These are phyloP conservation scores for Poicephalus meyeri DNA, from an alignment of 2,113 vertebrate species.

Conservation along the genomic window DNA sequence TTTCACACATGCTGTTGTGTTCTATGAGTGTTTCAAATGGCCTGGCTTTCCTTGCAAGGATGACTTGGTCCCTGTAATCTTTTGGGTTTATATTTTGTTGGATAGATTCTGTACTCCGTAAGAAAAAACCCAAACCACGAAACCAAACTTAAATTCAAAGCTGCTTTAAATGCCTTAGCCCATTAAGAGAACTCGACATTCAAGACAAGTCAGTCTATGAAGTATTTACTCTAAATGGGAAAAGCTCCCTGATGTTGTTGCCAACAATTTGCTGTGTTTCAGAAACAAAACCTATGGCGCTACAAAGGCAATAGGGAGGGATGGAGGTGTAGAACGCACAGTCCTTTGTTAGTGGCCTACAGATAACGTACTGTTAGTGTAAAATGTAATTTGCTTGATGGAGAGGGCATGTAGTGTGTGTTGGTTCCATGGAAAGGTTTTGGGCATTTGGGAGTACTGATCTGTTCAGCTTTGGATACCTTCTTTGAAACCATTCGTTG, in stretches of 20 bases:
- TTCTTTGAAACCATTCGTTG: not conserved
- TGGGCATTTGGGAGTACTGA: not conserved
- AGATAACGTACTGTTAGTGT: not conserved
- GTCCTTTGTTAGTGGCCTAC: not conserved
- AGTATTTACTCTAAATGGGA: not conserved
- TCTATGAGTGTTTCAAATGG: not conserved
- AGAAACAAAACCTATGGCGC: not conserved
- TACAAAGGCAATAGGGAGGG: not conserved
- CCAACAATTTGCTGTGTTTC: not conserved
- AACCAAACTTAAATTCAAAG: not conserved
- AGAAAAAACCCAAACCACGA: not conserved
- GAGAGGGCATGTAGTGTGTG: not conserved
- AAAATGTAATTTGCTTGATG: not conserved
- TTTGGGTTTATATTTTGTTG: not conserved
- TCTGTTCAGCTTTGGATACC: not conserved
- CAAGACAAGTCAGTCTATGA: not conserved
- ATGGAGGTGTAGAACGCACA: not conserved
- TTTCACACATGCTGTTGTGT: not conserved
- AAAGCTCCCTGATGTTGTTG: not conserved
- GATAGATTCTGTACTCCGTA: not conserved
- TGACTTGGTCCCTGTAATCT: not conserved
- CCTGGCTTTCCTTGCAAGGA: not conserved
- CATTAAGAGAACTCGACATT: not conserved
- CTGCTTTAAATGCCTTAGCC: not conserved
- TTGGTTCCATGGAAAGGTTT: not conserved